Base-by-base conservation (phyloP, 2,888 invertebrate genomes). In the Scaptomyza reducta region DNA sequence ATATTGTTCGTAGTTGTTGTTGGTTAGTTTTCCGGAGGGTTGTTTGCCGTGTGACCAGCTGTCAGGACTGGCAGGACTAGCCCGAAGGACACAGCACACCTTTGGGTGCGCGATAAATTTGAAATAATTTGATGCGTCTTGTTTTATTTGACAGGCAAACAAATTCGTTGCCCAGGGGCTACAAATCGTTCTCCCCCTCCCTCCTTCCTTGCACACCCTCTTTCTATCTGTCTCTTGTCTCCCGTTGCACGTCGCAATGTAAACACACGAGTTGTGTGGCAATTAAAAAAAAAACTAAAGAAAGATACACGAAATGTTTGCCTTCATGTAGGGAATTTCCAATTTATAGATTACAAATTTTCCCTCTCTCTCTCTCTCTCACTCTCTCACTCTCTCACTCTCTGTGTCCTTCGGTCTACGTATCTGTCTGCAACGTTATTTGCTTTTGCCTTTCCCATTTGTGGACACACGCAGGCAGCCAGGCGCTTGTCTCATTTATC, bases 121-220 rank as follows among this genome's bases (percentile, higher is more conserved):
- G 77, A 83, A 83, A 83, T 86, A 83, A 86, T 86, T 83, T 83
- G 84, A 83, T 86, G 82, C 77, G 79, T 83, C 84, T 83, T 86
- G 86, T 86, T 83, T 86, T 83, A 86, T 83, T 86, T 83, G 82
- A 86, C 82, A 86, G 84, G 50, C 78, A 78, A 74, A 86, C 82
- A 83, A 86, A 83, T 86, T 76, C 76, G 64, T 78, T 68, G 78
- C 82, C 74, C 74, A 59, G 62, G 66, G 86, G 76, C 76, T 58
- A 74, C 72, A 73, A 74, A 74, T 67, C 61, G 58, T 59, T 16
- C 7, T 22, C 14, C 27, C 3, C 40, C 35, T 1, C 7, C 14
- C 14, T 18, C 7, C 6, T 3, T 5, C 25, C 53, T 14, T 35
- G n/a, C n/a, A n/a, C n/a, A n/a, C 3, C 40, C 35, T 41, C 13